Evolutionary conservation across 2,113 vertebrate genomes (phyloP).

Genomic region (Pituophis catenifer): DNA sequence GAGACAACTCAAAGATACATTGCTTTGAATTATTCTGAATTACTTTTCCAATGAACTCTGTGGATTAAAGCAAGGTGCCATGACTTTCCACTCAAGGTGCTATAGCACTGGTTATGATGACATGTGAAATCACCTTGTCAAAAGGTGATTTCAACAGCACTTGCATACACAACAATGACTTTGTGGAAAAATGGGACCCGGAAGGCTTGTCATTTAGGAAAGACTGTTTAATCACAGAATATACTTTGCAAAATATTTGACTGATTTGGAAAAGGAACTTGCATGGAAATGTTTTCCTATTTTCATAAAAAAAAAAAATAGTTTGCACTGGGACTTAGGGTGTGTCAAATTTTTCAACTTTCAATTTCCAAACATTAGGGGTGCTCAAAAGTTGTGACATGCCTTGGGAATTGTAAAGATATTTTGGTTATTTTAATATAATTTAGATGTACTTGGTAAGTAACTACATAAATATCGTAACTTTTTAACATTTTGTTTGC

Average conservation of each 20-base stretch:
- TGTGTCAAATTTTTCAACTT: too few relatives aligned
- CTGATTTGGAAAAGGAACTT: not conserved
- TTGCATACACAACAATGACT: not conserved
- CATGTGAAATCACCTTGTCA: not conserved
- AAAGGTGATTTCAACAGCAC: not conserved
- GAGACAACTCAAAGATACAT: not conserved
- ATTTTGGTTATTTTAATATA: too few relatives aligned
- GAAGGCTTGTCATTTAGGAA: not conserved
- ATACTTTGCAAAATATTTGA: not conserved
- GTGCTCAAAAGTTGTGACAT: too few relatives aligned
- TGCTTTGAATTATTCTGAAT: not conserved
- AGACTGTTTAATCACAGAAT: not conserved
- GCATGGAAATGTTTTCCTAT: not conserved
- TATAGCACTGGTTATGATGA: not conserved
- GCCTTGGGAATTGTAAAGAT: too few relatives aligned
- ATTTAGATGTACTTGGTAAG: too few relatives aligned
- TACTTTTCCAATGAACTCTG: not conserved
- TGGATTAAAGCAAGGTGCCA: not conserved
- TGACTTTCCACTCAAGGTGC: not conserved
- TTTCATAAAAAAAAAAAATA: not conserved
- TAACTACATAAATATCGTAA: too few relatives aligned
- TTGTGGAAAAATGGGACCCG: not conserved
- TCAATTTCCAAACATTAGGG: too few relatives aligned
- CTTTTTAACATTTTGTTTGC: too few relatives aligned
- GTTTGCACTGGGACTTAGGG: not conserved